phyloP scores from a whole-genome alignment of 2,888 invertebrate species.

The Caenorhabditis zanzibari region DNA sequence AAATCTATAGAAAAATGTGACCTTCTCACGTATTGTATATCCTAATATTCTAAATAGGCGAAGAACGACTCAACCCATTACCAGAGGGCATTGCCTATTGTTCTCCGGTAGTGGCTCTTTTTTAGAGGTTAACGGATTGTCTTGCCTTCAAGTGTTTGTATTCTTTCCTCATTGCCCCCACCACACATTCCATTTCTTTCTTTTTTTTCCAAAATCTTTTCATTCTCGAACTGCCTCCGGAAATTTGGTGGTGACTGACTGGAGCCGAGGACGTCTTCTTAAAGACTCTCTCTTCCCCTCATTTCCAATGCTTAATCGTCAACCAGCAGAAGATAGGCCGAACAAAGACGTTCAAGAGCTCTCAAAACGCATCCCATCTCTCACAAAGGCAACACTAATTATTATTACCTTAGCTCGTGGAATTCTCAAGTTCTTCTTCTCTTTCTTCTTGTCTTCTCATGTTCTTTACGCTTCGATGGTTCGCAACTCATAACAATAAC shows the following conservation, averaged over 20 bases:
- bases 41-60: slow-evolving; percentile 49
- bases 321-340: slow-evolving; percentile 14
- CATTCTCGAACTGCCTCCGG: slow-evolving; percentile 54
- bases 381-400: slow-evolving; percentile 65
- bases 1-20: slow-evolving; percentile 31
- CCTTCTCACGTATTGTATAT: slow-evolving; percentile 57
- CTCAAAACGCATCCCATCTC: slow-evolving; percentile 47
- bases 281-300: slow-evolving; percentile 30
- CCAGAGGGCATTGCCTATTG: slow-evolving; percentile 53
- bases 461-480: slow-evolving; percentile 29
- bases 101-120: slow-evolving; percentile 44
- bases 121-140: slow-evolving; percentile 63
- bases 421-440: slow-evolving; percentile 37
- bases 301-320: slow-evolving; percentile 53
- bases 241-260: slow-evolving; percentile 51
- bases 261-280: slow-evolving; percentile 17
- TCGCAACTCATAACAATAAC: slow-evolving; percentile 20
- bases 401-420: slow-evolving; percentile 64
- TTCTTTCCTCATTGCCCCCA: slow-evolving; percentile 36
- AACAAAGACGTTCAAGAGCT: slow-evolving; percentile 64
- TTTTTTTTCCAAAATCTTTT: slow-evolving; percentile 50
- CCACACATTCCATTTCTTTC: slow-evolving; percentile 10
- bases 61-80: slow-evolving; percentile 31
- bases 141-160: slow-evolving; percentile 55
- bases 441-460: slow-evolving; percentile 12